Percentiles rank a stretch among this genome's conserved stretches.
Conservation (phyloP, 2,797 vertebrate species). For the Champsocephalus gunnari region DNA sequence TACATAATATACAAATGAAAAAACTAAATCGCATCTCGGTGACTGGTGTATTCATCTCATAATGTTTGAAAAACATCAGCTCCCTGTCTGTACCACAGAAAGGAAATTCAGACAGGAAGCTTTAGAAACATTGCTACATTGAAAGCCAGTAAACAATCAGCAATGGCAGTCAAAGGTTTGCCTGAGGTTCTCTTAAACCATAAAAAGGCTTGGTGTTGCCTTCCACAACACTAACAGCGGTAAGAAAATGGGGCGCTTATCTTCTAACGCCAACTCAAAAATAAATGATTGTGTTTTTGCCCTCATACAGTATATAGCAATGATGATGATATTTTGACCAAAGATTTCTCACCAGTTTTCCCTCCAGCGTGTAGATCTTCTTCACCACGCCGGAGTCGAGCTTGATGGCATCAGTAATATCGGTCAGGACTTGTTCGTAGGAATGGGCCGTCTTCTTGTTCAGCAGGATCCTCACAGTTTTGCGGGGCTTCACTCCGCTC, state of each 20-base stretch:
- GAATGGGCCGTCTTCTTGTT: constrained; percentile 99
- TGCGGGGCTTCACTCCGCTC: constrained; percentile 95
- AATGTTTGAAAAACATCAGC: constrained; percentile 11
- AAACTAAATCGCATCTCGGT: background rate
- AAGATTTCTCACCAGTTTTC: constrained; percentile 90
- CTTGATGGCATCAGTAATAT: constrained; percentile 97
- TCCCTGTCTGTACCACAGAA: background rate
- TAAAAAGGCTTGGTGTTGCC: background rate
- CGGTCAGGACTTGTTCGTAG: constrained; percentile 96
- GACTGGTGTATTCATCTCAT: constrained; percentile 10
- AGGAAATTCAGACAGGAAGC: background rate
- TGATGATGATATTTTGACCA: background rate
- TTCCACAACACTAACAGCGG: background rate
- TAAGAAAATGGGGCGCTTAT: no score
- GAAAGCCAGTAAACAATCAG: background rate
- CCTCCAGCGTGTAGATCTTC: constrained; percentile 95
- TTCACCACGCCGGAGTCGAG: constrained; percentile 97
- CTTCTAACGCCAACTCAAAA: background rate
- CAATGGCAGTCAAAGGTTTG: background rate
- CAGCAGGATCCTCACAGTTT: constrained; percentile 94
- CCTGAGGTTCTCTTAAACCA: background rate
- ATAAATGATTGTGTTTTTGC: background rate
- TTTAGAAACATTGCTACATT: background rate
- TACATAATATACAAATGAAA: background rate
- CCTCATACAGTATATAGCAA: no score